Conservation (phyloP, 2,113 vertebrate species). For the Physeter macrocephalus region DNA sequence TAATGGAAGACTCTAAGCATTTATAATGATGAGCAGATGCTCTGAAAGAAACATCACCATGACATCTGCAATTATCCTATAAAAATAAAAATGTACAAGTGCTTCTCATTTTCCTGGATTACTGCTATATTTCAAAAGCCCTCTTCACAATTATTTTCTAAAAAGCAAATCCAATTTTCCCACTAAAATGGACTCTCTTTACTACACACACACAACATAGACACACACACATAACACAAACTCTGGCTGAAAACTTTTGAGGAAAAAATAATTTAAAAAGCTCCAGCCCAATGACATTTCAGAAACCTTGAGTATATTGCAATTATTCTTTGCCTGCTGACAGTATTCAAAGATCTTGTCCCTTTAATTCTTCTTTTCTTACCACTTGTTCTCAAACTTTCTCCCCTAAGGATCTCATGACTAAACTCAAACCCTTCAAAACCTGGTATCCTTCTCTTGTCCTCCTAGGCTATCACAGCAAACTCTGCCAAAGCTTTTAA, state of each 20-base stretch:
- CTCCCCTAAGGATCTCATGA: neutral
- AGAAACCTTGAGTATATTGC: neutral
- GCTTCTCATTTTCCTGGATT: neutral
- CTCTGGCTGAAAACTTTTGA: neutral
- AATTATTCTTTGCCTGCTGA: neutral
- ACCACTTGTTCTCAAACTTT: neutral
- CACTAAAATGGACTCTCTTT: neutral
- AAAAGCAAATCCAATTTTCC: neutral
- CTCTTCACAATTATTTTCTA: slow-evolving; percentile 3
- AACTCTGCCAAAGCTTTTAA: neutral
- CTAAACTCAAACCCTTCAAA: neutral
- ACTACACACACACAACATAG: neutral
- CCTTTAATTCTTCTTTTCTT: neutral
- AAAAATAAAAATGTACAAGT: neutral
- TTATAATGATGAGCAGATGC: neutral
- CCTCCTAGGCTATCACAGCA: neutral
- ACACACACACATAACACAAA: neutral
- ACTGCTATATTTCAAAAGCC: neutral
- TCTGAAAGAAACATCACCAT: neutral
- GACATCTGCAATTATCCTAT: neutral
- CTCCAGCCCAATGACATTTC: neutral
- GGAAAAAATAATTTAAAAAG: neutral
- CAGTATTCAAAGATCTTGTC: neutral
- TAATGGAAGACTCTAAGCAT: neutral
- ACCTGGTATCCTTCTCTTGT: neutral